Base-by-base conservation (phyloP, 2,113 vertebrate genomes). In the Clupea harengus region DNA sequence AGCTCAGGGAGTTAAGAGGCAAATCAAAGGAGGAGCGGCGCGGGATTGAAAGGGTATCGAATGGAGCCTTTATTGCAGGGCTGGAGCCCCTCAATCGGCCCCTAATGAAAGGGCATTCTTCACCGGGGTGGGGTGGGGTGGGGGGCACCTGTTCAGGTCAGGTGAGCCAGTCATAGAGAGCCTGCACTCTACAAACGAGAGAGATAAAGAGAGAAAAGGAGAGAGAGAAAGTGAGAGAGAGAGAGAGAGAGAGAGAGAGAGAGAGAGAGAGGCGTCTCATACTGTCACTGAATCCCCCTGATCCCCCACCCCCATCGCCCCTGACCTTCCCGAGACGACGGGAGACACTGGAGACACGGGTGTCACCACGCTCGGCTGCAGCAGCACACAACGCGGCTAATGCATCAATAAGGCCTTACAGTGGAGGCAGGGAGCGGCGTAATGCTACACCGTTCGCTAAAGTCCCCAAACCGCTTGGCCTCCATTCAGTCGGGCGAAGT, bases 1-100 rank as follows among this genome's bases (percentile, higher is more conserved):
- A 96, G 95, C 93, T 90, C 95, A 94, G 91, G 89, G 88, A 96
- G 96, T 95, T 95, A 95, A 96, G 93, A 96, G 93, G 94, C 96
- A 97, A 78, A 97, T 96, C 92, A 96, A 97, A 97, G 95, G 90
- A 88, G 95, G 94, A 95, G 95, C 95, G 92, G 96, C 97, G 97
- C 94, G 93, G 96, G 96, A 96, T 96, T 93, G 28, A 39, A 95
- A 95, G 93, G 93, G 94, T 95, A 96, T 96, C 95, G 96, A 94
- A 96, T 96, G 95, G 93, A 95, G 92, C 94, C 93, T 95, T 96
- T 95, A 95, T 95, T 96, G 95, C 94, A 95, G 72, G 94, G 95
- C 94, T 96, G 94, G 93, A 95, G 95, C 94, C 95, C 94, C 94
- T 94, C 95, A 95, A 95, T 96, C 95, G 95, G 93, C 28, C 92